phyloP scores from a whole-genome alignment of 1,140 invertebrate genomes.

The Tetramorium simillimum region DNA sequence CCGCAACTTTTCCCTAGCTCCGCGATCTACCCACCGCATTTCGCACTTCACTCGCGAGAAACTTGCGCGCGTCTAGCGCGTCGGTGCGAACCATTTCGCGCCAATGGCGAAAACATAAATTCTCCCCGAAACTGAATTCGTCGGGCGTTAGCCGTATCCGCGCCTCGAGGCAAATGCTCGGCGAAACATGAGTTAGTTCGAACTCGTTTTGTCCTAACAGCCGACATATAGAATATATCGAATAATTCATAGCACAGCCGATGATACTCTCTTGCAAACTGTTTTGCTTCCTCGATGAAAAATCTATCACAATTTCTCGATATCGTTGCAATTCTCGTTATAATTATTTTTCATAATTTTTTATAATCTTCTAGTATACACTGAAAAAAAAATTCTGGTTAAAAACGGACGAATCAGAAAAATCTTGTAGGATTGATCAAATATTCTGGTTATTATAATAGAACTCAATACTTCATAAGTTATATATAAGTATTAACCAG shows the following conservation, averaged over 20 bases:
- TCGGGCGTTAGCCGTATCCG: slow-evolving; percentile 66
- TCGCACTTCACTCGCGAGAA: slow-evolving; percentile 58
- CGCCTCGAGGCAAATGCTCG: slow-evolving; percentile 65
- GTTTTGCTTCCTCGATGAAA: slow-evolving; percentile 50
- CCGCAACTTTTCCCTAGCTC: slow-evolving; percentile 22
- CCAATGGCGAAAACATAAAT: slow-evolving; percentile 75
- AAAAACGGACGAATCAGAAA: too few relatives aligned
- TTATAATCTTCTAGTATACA: not conserved
- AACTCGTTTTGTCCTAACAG: slow-evolving; percentile 49
- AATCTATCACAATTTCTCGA: slow-evolving; percentile 9
- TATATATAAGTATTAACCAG: too few relatives aligned
- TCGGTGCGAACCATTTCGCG: slow-evolving; percentile 60
- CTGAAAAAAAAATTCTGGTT: too few relatives aligned
- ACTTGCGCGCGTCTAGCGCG: slow-evolving; percentile 58
- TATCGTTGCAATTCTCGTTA: not conserved
- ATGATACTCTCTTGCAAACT: slow-evolving; percentile 1
- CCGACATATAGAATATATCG: slow-evolving; percentile 7
- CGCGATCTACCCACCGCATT: slow-evolving; percentile 19
- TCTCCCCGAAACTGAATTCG: slow-evolving; percentile 72
- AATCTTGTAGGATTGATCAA: too few relatives aligned
- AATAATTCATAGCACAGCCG: slow-evolving; percentile 5
- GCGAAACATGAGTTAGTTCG: slow-evolving; percentile 50
- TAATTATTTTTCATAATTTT: not conserved
- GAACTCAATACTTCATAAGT: too few relatives aligned
- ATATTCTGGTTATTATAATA: too few relatives aligned